Evolutionary conservation across 2,797 vertebrate genomes (phyloP), one percentile per base, ranked within the genome.

Genomic region (Anisognathus igniventris): DNA sequence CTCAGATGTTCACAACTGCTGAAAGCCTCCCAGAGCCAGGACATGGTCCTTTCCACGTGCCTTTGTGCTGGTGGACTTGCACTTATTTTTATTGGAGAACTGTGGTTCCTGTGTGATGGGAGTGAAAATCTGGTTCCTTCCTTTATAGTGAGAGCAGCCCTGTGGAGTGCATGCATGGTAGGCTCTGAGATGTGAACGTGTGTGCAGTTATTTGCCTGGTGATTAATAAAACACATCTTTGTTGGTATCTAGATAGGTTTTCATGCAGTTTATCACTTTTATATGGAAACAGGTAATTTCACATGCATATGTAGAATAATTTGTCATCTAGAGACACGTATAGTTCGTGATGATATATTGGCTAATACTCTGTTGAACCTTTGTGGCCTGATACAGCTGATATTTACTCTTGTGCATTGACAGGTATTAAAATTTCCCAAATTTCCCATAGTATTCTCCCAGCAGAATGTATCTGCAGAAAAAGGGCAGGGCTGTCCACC

Each of bases 41-140:
- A 39, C 24, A 1, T 0, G 47, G 56, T 50, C 48, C 40, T 30
- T 28, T 15, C 53, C n/a, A 27, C 6, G 0, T 9, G 37, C 8
- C 39, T n/a, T 3, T 0, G 4, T 42, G 62, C 68, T 57, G 39
- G 18, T 45, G 65, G 68, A 39, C 31, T 78, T 39, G 58, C 14
- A 25, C 13, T 37, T n/a, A 14, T 7, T 53, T 60, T 50, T 39
- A n/a, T 0, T 18, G 83, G 50, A 28, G 23, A 77, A 9, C 23
- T 53, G 53, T 57, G 64, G 48, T 15, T 87, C 44, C 44, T 40
- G 39, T 35, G 0, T 35, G 27, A 3, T 12, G 44, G 76, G 35
- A 50, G 42, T 51, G 27, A 14, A 53, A 61, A 61, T 21, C 8
- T 14, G 35, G 19, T 19, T 70, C 39, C 27, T 50, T 44, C 47